These are phyloP conservation scores for Danio choprae DNA, from an alignment of 2,797 vertebrate species.

Conservation along the genomic window DNA sequence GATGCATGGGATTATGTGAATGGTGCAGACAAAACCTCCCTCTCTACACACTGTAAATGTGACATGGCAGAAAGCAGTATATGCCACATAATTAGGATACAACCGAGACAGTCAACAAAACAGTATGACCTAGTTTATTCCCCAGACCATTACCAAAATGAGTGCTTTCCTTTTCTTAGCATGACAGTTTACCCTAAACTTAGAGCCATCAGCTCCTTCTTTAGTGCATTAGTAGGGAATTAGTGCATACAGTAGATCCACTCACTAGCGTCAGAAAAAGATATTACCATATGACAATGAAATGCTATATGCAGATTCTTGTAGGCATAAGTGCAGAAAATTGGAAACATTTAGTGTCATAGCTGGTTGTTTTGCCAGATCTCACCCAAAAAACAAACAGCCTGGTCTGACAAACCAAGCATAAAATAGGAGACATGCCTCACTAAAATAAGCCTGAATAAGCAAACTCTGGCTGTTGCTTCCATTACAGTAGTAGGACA, in stretches of 20 bases:
- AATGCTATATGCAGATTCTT: not conserved
- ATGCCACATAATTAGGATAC: slow-evolving; percentile 26
- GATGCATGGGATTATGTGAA: slow-evolving; percentile 5
- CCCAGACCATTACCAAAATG: slow-evolving; percentile 11
- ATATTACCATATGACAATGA: not conserved
- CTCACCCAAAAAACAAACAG: not conserved
- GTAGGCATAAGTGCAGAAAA: not conserved
- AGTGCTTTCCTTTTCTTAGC: slow-evolving; percentile 22
- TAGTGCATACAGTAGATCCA: not conserved
- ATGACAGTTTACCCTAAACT: slow-evolving; percentile 19
- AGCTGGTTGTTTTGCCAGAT: not conserved
- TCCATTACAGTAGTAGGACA: not conserved
- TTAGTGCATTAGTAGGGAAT: not conserved
- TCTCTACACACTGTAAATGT: slow-evolving; percentile 16
- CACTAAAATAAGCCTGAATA: not conserved
- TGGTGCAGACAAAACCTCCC: slow-evolving; percentile 5
- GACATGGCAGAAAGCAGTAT: slow-evolving; percentile 41
- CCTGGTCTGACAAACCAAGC: not conserved
- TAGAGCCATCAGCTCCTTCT: slow-evolving; percentile 15
- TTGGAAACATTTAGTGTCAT: not conserved
- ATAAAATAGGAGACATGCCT: not conserved
- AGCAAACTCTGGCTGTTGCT: not conserved
- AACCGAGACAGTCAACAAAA: slow-evolving; percentile 9
- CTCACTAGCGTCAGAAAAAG: not conserved
- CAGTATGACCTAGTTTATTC: slow-evolving; percentile 39